phyloP scores from a whole-genome alignment of 37 sponge, comb jelly and placozoan species.

The Beroe ovata region DNA sequence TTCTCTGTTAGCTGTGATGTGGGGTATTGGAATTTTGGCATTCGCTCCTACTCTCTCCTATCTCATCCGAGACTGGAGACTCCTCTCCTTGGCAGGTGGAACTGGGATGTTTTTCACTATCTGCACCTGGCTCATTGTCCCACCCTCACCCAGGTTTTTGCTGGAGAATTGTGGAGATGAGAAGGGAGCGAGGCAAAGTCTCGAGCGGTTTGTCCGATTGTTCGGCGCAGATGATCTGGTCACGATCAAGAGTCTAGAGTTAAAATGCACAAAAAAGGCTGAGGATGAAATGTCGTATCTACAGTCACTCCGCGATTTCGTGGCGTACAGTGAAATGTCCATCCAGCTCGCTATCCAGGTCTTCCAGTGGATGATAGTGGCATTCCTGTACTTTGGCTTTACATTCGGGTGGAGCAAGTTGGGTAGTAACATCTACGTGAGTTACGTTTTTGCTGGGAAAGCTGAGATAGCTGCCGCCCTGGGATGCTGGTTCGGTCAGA shows the following conservation, averaged over 20 bases:
- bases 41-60: background rate
- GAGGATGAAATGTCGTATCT: background rate
- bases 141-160: slow-evolving; percentile 9
- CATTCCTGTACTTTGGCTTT: slow-evolving; percentile 63
- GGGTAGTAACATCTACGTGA: slow-evolving; percentile 21
- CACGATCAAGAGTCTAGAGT: background rate
- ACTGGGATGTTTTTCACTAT: background rate
- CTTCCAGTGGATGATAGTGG: slow-evolving; percentile 42
- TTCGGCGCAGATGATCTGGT: background rate
- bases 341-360: slow-evolving; percentile 53
- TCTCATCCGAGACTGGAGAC: background rate
- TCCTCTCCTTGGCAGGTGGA: background rate
- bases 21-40: background rate
- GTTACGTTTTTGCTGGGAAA: slow-evolving; percentile 30
- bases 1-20: background rate
- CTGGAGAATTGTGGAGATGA: slow-evolving; percentile 14
- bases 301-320: background rate
- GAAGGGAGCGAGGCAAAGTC: background rate
- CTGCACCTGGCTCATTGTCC: background rate
- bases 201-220: background rate
- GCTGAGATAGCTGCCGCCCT: slow-evolving; percentile 31
- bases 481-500: slow-evolving; percentile 49
- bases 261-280: background rate
- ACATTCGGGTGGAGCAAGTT: slow-evolving; percentile 47
- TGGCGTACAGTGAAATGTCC: background rate